These are phyloP conservation scores for Acestrorhynchus altus DNA, from an alignment of 2,797 vertebrate species.

Conservation along the genomic window DNA sequence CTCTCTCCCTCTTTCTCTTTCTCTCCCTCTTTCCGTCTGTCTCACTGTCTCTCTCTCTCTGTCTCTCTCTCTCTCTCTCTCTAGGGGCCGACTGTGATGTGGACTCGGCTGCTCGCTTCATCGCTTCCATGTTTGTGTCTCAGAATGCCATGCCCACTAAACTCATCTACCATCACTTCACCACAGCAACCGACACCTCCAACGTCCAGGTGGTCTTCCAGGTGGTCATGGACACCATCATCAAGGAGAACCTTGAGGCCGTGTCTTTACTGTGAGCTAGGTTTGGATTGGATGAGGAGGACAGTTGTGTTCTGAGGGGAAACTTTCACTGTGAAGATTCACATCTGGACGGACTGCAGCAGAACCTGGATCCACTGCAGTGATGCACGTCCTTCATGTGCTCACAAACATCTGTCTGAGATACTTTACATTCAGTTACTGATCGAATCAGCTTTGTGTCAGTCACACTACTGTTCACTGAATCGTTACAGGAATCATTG, in stretches of 20 bases:
- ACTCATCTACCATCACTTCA: conserved; percentile 83
- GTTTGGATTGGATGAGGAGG: background rate
- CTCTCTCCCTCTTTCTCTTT: background rate
- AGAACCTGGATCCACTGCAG: too few relatives aligned
- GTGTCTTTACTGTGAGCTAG: conserved; percentile 76
- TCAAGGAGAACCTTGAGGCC: conserved; percentile 82
- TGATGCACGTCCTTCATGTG: too few relatives aligned
- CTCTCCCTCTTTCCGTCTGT: background rate
- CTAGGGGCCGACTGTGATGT: conserved; percentile 81
- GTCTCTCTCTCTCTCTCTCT: background rate
- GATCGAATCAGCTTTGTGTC: too few relatives aligned
- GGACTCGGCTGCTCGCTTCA: conserved; percentile 78
- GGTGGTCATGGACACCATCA: conserved; percentile 84
- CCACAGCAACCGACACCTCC: conserved; percentile 83
- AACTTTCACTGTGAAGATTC: too few relatives aligned
- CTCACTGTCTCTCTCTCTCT: background rate
- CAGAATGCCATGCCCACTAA: conserved; percentile 72
- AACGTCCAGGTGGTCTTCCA: conserved; percentile 84
- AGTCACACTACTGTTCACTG: too few relatives aligned
- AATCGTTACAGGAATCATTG: too few relatives aligned
- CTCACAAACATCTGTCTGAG: too few relatives aligned
- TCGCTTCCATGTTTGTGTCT: conserved; percentile 74
- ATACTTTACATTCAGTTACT: too few relatives aligned
- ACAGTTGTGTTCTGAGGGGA: too few relatives aligned
- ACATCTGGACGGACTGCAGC: too few relatives aligned